Evolutionary conservation across 2,797 vertebrate species (phyloP).

Genomic region (Clarias pachynema): DNA sequence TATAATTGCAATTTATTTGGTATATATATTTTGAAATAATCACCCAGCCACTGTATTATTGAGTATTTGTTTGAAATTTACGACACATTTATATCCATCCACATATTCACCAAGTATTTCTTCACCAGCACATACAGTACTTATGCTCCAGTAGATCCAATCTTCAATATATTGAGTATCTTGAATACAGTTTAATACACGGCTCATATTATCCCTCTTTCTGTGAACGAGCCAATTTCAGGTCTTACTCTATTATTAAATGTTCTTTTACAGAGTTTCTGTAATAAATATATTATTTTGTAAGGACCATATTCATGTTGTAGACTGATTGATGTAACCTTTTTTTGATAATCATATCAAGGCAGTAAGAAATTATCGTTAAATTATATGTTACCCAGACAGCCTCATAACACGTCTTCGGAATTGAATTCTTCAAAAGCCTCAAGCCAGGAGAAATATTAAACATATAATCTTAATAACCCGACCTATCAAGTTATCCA

Average conservation of each 20-base stretch:
- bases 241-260: conserved; percentile 6
- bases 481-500: not conserved
- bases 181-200: not conserved
- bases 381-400: not conserved
- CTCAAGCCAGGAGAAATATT: conserved; percentile 5
- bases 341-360: not conserved
- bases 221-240: conserved; percentile 4
- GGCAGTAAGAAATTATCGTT: not conserved
- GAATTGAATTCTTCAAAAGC: not conserved
- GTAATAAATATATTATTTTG: conserved; percentile 46
- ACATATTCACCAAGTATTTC: not conserved
- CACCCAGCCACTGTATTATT: conserved; percentile 9
- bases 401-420: not conserved
- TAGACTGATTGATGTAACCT: not conserved
- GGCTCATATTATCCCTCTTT: not conserved
- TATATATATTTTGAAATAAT: conserved; percentile 33
- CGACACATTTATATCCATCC: not conserved
- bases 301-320: conserved; percentile 21
- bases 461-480: not conserved
- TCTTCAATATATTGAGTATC: not conserved
- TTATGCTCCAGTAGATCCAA: not conserved
- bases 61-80: conserved; percentile 23
- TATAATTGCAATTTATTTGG: conserved; percentile 30
- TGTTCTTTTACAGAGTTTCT: conserved; percentile 30
- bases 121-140: conserved; percentile 3